Percentiles rank a stretch among this genome's conserved stretches.
Conservation (phyloP, 2,888 invertebrate species). For the Drosophila fulvimacula region DNA sequence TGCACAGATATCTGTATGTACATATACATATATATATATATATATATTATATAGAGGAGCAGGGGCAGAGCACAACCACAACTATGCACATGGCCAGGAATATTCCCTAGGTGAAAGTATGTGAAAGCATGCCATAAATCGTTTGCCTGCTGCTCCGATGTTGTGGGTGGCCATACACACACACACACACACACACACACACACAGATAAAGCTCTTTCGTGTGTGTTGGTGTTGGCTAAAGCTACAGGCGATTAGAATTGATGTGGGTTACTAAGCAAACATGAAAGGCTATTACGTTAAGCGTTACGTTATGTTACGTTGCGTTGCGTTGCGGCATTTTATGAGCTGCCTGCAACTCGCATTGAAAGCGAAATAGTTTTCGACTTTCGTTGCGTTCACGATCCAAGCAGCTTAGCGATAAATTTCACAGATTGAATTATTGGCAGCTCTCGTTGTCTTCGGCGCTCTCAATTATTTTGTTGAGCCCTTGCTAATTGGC, state of each 20-base stretch:
- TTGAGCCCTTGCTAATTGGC: conserved; percentile 27
- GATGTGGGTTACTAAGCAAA: conserved; percentile 81
- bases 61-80: conserved; percentile 51
- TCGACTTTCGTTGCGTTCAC: conserved; percentile 24
- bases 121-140: conserved; percentile 81
- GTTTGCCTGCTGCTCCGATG: conserved; percentile 61
- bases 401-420: conserved; percentile 21
- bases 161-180: conserved; percentile 48
- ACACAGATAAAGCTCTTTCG: too few species aligned
- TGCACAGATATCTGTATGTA: background rate
- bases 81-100: conserved; percentile 70
- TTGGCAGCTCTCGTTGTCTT: background rate
- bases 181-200: conserved; percentile 5
- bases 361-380: conserved; percentile 60
- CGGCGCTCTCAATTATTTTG: background rate
- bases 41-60: conserved; percentile 4
- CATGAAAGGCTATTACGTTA: conserved; percentile 80
- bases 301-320: conserved; percentile 72
- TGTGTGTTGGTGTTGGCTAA: conserved; percentile 41
- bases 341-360: conserved; percentile 50
- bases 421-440: conserved; percentile 22
- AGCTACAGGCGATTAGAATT: conserved; percentile 77
- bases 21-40: conserved; percentile 2
- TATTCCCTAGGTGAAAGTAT: conserved; percentile 80
- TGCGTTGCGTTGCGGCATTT: conserved; percentile 61